Base-by-base conservation (phyloP, 2,113 vertebrate species). In the Alces alces region DNA sequence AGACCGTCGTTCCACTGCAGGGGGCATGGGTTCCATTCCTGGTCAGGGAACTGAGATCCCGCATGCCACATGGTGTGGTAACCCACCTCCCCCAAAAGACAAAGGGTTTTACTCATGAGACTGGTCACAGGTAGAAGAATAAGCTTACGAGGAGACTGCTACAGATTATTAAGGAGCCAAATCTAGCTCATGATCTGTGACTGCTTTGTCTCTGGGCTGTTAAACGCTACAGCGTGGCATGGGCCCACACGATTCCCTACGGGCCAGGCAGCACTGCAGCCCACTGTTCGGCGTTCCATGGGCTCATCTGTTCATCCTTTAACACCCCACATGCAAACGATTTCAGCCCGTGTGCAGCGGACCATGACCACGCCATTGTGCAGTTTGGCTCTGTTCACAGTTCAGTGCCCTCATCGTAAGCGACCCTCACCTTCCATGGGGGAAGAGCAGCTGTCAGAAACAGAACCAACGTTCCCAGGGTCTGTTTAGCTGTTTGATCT, bases 401-500 rank as follows among this genome's bases (percentile, higher is more conserved):
- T 21, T 79, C 47, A 93, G 30, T 27, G 30, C 57, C 45, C 93
- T 54, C 57, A 25, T 84, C 83, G 33, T 83, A 61, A 25, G 21
- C 13, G 70, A 92, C 84, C 84, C 43, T 58, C 0, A 1, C 43
- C 57, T 93, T 79, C 66, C 10, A 2, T 88, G 84, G 86, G 70
- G 78, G 15, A 95, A 55, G 25, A 92, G 27, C 16, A 16, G 50
- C 73, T 57, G 50, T 86, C 83, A 95, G 92, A 66, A 78, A 85
- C 54, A 93, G 60, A 80, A 91, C 47, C 36, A 61, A 79, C 70
- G 88, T 94, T 82, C 86, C 64, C 86, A 78, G 83, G 36, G 91
- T 91, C 80, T 94, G 58, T 66, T 97, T 95, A 89, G 78, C 76
- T 14, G 25, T 28, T 54, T 86, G 86, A 78, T 52, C 83, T 93